Evolutionary conservation across 2,797 vertebrate species (phyloP), one percentile per base, ranked within the genome.

Genomic region (Gymnoscopelus braueri): DNA sequence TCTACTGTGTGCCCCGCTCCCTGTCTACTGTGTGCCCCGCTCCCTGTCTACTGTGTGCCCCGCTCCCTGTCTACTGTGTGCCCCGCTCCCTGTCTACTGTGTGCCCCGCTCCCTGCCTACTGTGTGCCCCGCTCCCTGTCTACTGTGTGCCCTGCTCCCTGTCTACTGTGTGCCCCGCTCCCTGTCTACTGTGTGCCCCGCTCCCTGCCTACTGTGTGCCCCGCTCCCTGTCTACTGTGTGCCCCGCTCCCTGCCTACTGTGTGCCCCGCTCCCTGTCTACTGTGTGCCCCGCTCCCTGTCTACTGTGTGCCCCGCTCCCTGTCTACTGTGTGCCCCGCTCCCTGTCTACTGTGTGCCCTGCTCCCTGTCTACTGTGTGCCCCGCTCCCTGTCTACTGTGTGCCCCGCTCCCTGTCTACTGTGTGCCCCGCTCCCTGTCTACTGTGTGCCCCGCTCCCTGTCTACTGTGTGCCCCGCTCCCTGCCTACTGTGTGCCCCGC

Each of bases 21-120:
- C n/a, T n/a, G n/a, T n/a, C n/a, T n/a, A n/a, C n/a, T n/a, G n/a
- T n/a, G n/a, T n/a, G n/a, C n/a, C n/a, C n/a, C n/a, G n/a, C n/a
- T n/a, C n/a, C 58, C 85, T 84, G 85, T 48, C n/a, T n/a, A n/a
- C n/a, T n/a, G n/a, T n/a, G n/a, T n/a, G n/a, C n/a, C n/a, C n/a
- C n/a, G n/a, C 61, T n/a, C n/a, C 19, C 19, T 55, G 51, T 63
- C 67, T 7, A 5, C 61, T 65, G 50, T 39, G 83, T 14, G 71
- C 85, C 53, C 77, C 83, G 60, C 87, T 89, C 86, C 58, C 85
- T 84, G 85, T 48, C n/a, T n/a, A n/a, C n/a, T n/a, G n/a, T n/a
- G n/a, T n/a, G n/a, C n/a, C n/a, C n/a, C n/a, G n/a, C 61, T n/a
- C n/a, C 19, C 19, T 55, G 51, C 65, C 67, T 7, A 5, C 61